These are phyloP conservation scores for Eulithis testata DNA, from an alignment of 2,888 invertebrate species.

Conservation along the genomic window DNA sequence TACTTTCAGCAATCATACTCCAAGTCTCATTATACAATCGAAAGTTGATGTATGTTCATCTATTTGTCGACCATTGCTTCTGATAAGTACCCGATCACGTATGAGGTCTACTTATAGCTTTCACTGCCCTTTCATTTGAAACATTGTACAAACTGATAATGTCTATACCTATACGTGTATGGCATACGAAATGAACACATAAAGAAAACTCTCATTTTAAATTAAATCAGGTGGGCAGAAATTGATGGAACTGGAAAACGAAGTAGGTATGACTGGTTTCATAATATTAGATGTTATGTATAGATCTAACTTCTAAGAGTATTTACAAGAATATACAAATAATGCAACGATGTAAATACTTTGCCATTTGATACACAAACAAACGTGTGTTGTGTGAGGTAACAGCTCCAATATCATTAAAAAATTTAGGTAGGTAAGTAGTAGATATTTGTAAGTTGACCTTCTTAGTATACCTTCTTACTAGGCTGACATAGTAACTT, in stretches of 20 bases:
- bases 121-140: conserved; percentile 34
- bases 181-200: conserved; percentile 23
- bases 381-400: too few species aligned
- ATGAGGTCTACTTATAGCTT: conserved; percentile 26
- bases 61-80: conserved; percentile 27
- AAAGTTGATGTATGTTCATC: conserved; percentile 32
- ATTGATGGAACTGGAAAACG: neutral
- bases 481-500: too few species aligned
- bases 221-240: neutral
- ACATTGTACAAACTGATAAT: neutral
- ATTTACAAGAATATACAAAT: too few species aligned
- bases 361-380: too few species aligned
- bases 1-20: conserved; percentile 7
- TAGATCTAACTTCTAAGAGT: too few species aligned
- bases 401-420: too few species aligned
- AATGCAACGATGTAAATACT: too few species aligned
- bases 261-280: too few species aligned
- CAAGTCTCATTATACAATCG: conserved; percentile 17
- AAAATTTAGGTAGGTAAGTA: too few species aligned
- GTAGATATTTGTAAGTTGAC: too few species aligned
- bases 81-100: conserved; percentile 32
- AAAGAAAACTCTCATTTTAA: neutral
- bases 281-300: too few species aligned
- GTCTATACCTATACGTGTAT: conserved; percentile 3
- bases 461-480: too few species aligned